A percentile compares a stretch with the other conserved stretches of the same genome.
These are phyloP conservation scores for Monochamus saltuarius DNA, from an alignment of 1,140 invertebrate genomes.

Conservation along the genomic window DNA sequence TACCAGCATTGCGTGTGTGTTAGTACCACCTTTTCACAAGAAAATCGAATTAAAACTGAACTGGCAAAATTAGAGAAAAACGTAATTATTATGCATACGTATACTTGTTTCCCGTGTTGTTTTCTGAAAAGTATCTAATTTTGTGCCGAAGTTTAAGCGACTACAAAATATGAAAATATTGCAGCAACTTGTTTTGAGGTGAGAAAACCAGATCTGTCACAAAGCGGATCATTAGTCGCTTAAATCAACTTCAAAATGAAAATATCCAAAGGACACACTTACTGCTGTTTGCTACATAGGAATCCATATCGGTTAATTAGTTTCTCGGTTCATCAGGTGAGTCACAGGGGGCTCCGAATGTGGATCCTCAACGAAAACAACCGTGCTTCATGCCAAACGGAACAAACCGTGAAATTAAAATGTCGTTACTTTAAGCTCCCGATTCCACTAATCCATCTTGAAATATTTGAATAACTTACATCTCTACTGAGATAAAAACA, in stretches of 20 bases:
- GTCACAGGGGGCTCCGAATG: too few relatives aligned
- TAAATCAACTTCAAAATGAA: conserved; percentile 3
- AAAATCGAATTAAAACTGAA: conserved; percentile 3
- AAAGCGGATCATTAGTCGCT: conserved; percentile 1
- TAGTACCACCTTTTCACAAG: background rate
- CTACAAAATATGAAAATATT: conserved; percentile 13
- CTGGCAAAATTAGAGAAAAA: conserved; percentile 3
- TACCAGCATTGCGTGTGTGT: too few relatives aligned
- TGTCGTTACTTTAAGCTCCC: too few relatives aligned
- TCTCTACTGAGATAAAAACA: too few relatives aligned
- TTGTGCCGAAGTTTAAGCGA: conserved; percentile 8
- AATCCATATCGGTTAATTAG: conserved; percentile 12
- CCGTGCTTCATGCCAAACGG: too few relatives aligned
- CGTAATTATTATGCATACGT: conserved; percentile 10
- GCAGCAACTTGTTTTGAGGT: conserved; percentile 3
- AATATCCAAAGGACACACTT: background rate
- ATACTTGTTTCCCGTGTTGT: conserved; percentile 7
- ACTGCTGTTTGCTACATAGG: background rate
- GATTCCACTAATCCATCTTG: too few relatives aligned
- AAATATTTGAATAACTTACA: too few relatives aligned
- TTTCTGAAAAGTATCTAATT: conserved; percentile 4
- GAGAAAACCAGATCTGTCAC: conserved; percentile 14
- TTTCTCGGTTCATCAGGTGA: too few relatives aligned
- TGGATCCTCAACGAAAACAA: too few relatives aligned
- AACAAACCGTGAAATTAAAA: too few relatives aligned